phyloP scores from a whole-genome alignment of 1,140 invertebrate genomes.

The Zaprionus ghesquierei region DNA sequence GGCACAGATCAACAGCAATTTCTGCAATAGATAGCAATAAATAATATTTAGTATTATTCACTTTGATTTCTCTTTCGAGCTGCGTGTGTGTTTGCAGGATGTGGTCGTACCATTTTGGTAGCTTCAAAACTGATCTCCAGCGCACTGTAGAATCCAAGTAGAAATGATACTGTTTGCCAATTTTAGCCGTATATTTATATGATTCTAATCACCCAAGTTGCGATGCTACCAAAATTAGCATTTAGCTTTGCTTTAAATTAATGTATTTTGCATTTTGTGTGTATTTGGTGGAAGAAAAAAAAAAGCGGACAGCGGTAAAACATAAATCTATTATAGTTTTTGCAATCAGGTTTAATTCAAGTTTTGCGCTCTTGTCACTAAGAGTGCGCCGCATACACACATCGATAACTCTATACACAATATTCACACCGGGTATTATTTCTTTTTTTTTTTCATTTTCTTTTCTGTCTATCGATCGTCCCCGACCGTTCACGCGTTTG shows the following conservation, averaged over 20 bases:
- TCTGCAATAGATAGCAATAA: constrained; percentile 47
- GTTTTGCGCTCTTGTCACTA: constrained; percentile 45
- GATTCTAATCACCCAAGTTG: constrained; percentile 62
- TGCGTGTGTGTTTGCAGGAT: not conserved
- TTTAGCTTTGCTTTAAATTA: constrained; percentile 68
- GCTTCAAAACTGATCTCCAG: constrained; percentile 62
- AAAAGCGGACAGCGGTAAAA: constrained; percentile 57
- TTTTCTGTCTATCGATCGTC: constrained; percentile 18
- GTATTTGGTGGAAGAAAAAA: constrained; percentile 15
- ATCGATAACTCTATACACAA: constrained; percentile 2
- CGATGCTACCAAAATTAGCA: constrained; percentile 62
- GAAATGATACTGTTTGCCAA: constrained; percentile 66
- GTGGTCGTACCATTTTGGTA: constrained; percentile 65
- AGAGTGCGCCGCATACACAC: constrained; percentile 3
- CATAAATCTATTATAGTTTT: constrained; percentile 77
- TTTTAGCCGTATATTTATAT: constrained; percentile 71
- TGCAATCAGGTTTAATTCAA: constrained; percentile 69
- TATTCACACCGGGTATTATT: constrained; percentile 1
- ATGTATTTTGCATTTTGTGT: constrained; percentile 66
- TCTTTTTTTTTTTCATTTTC: not conserved
- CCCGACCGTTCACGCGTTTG: constrained; percentile 14
- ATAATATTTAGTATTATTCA: not conserved
- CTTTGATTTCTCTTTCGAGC: not conserved
- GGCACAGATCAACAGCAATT: constrained; percentile 73
- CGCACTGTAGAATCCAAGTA: constrained; percentile 69